Base-by-base conservation (phyloP, 2,888 invertebrate species). In the Zaprionus obscuricornis region DNA sequence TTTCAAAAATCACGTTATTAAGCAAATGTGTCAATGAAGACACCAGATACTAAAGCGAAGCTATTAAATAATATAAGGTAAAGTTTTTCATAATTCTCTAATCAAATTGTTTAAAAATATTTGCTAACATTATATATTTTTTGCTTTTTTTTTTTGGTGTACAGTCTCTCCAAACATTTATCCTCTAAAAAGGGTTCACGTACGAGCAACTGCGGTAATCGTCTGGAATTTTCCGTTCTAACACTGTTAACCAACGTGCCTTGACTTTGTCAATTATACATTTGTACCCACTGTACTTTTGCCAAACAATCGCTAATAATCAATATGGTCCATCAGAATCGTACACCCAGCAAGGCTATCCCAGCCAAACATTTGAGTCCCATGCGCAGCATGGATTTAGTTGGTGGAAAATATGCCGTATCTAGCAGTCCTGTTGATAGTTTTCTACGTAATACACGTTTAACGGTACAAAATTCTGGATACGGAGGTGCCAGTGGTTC, bases 241-340 rank as follows among this genome's bases (percentile, higher is more conserved):
- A 96, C 95, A 42, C 94, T 94, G 88, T 91, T 96, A 43, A 95
- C 96, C 90, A 96, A 95, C 95, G 96, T 96, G 67, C 96, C 96
- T 75, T 96, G 95, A 94, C 50, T 43, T 10, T 5, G 6, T 10
- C 13, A 47, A 18, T 33, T 22, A 6, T 22, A 1, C 13, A 1
- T 1, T 7, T 24, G 14, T 34, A 60, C 24, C 13, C 47, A 26
- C 40, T 68, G 52, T 46, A 59, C 47, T 50, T 56, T 51, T 18
- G 46, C 73, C 16, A 22, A 60, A 45, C 31, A 16, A 1, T 14
- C 34, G 14, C 46, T 20, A 34, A 45, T 31, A 40, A 14, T 55
- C 55, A 88, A 83, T 59, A 90, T 90, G 90, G 90, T 89, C 55
- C 88, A 90, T 36, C 82, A 87, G 55, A 71, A 66, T 39, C 86